Base-by-base conservation (phyloP, 2,888 invertebrate genomes). In the Drosophila parthenogenetica region DNA sequence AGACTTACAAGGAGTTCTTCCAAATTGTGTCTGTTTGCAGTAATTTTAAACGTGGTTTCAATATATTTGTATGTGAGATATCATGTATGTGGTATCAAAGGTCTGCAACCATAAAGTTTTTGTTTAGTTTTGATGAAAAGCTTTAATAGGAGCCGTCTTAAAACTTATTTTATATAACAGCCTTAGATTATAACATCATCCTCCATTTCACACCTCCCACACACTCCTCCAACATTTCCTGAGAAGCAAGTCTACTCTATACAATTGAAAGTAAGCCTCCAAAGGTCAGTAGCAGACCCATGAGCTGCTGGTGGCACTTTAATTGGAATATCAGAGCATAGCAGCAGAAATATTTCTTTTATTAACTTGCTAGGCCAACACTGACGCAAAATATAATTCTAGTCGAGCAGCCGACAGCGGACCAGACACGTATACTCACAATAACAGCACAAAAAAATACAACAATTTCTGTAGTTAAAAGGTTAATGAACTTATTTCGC, bases 401-500 rank as follows among this genome's bases (percentile, higher is more conserved):
- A 42, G 45, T 32, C 48, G 22, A 63, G 37, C 37, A 64, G 57
- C 43, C 19, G 45, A 53, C 39, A n/a, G 32, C 43, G n/a, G 35
- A 45, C 22, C 48, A 16, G 37, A 16, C 58, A 59, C 16, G 25
- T 16, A 55, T 48, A 50, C 25, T 43, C 22, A 68, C 73, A 62
- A 65, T 51, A 72, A 45, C 29, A 66, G 37, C 62, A 66, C 51
- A 57, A 57, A 86, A 88, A 82, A 75, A 61, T 81, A 85, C 76
- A 87, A 78, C 85, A 85, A 81, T 87, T 85, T 85, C 85, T 85
- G 82, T 84, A 85, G 84, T 86, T 80, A 73, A 79, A 85, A 87
- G 85, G 89, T 85, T 89, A 89, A 85, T 87, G 85, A 85, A 85
- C 85, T 71, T 83, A 88, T 88, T 86, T 80, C 84, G 87, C 89